Conservation (phyloP, 1,140 invertebrate genomes). For the Aleiodes sp. region DNA sequence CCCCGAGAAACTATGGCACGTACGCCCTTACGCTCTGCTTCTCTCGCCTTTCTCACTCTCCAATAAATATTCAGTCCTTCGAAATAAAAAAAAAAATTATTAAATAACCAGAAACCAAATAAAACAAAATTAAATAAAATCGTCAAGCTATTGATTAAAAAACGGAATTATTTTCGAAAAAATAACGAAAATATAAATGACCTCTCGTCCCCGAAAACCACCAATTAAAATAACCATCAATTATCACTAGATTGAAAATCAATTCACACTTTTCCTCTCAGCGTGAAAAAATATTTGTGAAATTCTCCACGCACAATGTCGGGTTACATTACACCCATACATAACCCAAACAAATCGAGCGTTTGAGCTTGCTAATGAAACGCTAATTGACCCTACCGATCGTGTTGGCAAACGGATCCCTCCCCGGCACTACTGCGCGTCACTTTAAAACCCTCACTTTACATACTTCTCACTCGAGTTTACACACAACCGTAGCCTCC, state of each 20-base stretch:
- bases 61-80: constrained; percentile 17
- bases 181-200: too few species aligned
- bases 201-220: too few species aligned
- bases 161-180: too few species aligned
- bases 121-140: constrained; percentile 6
- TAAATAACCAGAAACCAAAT: not conserved
- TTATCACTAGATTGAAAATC: not conserved
- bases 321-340: not conserved
- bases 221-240: too few species aligned
- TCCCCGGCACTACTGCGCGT: not conserved
- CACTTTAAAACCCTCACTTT: constrained; percentile 7
- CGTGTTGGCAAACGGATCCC: constrained; percentile 3
- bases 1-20: constrained; percentile 31
- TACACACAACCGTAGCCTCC: not conserved
- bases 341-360: constrained; percentile 13
- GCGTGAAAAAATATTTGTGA: not conserved
- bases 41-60: not conserved
- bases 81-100: too few species aligned
- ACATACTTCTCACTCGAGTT: constrained; percentile 18
- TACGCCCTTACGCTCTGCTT: constrained; percentile 39
- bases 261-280: not conserved
- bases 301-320: constrained; percentile 12
- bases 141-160: too few species aligned
- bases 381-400: constrained; percentile 44
- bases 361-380: constrained; percentile 45